Conservation (phyloP, 2,888 invertebrate species). For the Epirrhoe tristata region DNA sequence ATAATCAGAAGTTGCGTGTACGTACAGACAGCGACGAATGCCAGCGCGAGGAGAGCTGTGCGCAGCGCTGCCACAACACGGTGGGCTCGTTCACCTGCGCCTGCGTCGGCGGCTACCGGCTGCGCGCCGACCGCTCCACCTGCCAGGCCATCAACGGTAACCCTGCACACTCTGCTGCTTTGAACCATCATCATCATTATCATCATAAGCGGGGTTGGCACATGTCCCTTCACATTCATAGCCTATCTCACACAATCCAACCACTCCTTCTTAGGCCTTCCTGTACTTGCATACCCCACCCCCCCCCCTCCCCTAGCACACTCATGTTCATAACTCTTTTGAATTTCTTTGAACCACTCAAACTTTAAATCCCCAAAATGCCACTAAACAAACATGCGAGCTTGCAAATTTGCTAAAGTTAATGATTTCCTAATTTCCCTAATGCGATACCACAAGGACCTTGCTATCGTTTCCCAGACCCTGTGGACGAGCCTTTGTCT, state of each 20-base stretch:
- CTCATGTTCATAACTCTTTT: too few relatives aligned
- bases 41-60: constrained; percentile 88
- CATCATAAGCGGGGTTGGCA: too few relatives aligned
- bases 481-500: constrained; percentile 86
- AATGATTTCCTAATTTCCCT: not conserved
- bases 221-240: too few relatives aligned
- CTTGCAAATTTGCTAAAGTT: too few relatives aligned
- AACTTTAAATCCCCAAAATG: too few relatives aligned
- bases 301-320: too few relatives aligned
- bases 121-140: constrained; percentile 78
- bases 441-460: not conserved
- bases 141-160: constrained; percentile 90
- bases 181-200: too few relatives aligned
- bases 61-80: constrained; percentile 90
- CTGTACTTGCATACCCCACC: too few relatives aligned
- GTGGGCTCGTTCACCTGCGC: constrained; percentile 89
- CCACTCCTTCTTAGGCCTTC: too few relatives aligned
- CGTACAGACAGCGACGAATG: constrained; percentile 92
- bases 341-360: too few relatives aligned
- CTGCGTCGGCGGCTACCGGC: constrained; percentile 89
- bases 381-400: too few relatives aligned
- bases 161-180: constrained; percentile 10
- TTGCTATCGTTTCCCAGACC: constrained; percentile 79
- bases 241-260: too few relatives aligned
- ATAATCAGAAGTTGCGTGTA: not conserved